Percentiles rank a stretch among this genome's conserved stretches.
phyloP scores from a whole-genome alignment of 1,140 invertebrate species.

The Aphis craccivora region DNA sequence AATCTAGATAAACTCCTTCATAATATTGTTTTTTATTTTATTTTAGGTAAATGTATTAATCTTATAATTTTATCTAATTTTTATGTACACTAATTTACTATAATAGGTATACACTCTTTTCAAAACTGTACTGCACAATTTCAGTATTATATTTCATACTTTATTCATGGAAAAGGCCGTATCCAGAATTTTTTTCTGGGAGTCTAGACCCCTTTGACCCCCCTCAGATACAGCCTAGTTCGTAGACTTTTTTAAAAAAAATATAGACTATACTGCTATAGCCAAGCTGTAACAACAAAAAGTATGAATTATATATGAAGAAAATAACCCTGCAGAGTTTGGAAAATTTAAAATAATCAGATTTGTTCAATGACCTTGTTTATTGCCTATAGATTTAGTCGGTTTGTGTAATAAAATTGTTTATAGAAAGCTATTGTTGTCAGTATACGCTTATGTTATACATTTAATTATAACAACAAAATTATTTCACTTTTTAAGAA shows the following conservation, averaged over 20 bases:
- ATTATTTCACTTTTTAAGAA: background rate
- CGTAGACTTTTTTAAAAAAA: background rate
- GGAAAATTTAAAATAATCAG: background rate
- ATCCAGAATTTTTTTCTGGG: too few relatives aligned
- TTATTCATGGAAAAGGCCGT: background rate
- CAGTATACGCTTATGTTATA: too few relatives aligned
- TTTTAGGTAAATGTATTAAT: background rate
- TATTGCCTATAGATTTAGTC: background rate
- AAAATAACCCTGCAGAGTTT: background rate
- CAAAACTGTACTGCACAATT: background rate
- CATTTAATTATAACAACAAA: too few relatives aligned
- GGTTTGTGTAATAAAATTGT: too few relatives aligned
- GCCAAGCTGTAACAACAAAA: background rate
- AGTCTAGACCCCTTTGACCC: too few relatives aligned
- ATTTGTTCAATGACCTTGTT: background rate
- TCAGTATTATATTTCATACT: background rate
- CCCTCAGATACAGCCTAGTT: too few relatives aligned
- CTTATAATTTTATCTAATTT: background rate
- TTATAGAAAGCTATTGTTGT: background rate
- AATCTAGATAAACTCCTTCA: too few relatives aligned
- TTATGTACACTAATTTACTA: background rate
- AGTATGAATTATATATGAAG: background rate
- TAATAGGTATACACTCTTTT: background rate
- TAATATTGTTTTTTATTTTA: too few relatives aligned
- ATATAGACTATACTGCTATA: background rate